Percentiles rank a stretch among this genome's conserved stretches.
Evolutionary conservation across 2,888 invertebrate genomes (phyloP).

Genomic region (Prenolepis imparis): DNA sequence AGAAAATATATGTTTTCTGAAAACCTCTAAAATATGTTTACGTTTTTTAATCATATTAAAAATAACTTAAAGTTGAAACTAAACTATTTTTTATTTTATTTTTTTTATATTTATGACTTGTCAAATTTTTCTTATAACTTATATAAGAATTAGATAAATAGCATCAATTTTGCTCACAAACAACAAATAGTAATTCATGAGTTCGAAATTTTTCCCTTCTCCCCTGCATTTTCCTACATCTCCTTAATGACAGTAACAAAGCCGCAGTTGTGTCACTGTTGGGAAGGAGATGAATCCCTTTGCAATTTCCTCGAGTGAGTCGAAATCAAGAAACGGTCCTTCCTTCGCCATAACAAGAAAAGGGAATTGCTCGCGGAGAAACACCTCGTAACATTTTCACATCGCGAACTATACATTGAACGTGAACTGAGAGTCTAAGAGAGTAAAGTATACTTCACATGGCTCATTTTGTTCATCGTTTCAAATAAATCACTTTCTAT

Average conservation of each 20-base stretch:
- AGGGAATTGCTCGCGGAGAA: constrained; percentile 16
- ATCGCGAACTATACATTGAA: constrained; percentile 16
- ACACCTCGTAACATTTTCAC: constrained; percentile 38
- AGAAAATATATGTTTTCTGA: not conserved
- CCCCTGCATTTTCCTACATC: constrained; percentile 30
- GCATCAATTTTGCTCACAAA: not conserved
- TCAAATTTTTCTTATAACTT: not conserved
- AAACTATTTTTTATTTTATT: not conserved
- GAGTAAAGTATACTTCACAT: not conserved
- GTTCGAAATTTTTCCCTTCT: constrained; percentile 51
- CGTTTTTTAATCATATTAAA: not conserved
- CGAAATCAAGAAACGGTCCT: constrained; percentile 40
- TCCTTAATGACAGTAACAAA: constrained; percentile 64
- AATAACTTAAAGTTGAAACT: not conserved
- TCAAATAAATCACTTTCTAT: not conserved
- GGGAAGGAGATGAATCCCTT: constrained; percentile 34
- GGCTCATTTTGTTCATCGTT: not conserved
- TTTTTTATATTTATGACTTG: not conserved
- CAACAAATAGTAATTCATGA: not conserved
- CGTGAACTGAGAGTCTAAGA: not conserved
- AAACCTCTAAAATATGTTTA: not conserved
- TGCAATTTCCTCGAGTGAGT: constrained; percentile 34
- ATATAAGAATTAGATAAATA: not conserved
- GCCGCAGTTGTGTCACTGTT: constrained; percentile 43
- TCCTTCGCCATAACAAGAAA: constrained; percentile 12